These are phyloP conservation scores for Lamellibrachia columna DNA, from an alignment of 2,888 invertebrate species.

Conservation along the genomic window DNA sequence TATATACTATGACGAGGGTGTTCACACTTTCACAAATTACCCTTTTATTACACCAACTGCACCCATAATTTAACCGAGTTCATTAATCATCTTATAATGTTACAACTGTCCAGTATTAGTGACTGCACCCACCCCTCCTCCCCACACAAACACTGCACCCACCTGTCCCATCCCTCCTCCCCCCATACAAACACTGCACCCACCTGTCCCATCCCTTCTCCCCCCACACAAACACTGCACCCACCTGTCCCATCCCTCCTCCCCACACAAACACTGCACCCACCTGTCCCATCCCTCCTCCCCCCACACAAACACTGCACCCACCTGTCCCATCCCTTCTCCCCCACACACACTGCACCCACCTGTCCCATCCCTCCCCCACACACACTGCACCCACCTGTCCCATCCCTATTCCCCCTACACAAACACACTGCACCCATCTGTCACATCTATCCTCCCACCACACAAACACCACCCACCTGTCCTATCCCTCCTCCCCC, in stretches of 20 bases:
- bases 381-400: background rate
- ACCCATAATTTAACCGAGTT: too few species aligned
- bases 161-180: background rate
- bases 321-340: conserved; percentile 69
- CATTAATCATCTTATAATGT: conserved; percentile 30
- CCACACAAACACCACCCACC: conserved; percentile 57
- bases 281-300: background rate
- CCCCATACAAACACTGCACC: background rate
- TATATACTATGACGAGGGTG: too few species aligned
- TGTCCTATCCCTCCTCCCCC: background rate
- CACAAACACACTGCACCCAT: conserved; percentile 32
- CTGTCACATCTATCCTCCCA: conserved; percentile 70
- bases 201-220: background rate
- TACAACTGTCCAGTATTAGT: conserved; percentile 68
- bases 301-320: background rate
- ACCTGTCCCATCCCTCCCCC: background rate
- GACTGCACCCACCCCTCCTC: conserved; percentile 37
- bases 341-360: conserved; percentile 45
- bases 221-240: background rate
- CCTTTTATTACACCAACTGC: too few species aligned
- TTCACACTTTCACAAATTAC: too few species aligned
- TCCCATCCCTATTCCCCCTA: background rate
- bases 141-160: background rate
- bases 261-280: background rate
- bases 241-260: background rate